phyloP scores from a whole-genome alignment of 1,140 invertebrate genomes.

The Harlomillsia oculata region DNA sequence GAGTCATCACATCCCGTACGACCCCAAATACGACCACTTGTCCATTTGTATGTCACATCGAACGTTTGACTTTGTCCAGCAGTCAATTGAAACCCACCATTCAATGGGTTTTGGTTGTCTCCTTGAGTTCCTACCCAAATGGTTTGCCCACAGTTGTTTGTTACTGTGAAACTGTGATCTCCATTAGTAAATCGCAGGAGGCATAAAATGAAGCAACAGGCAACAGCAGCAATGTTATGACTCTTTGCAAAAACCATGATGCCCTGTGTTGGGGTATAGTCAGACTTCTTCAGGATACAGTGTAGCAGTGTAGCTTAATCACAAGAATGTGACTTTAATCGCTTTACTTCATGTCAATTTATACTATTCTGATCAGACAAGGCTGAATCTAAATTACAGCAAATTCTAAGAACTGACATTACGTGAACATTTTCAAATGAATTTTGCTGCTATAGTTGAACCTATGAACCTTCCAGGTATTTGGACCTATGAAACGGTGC shows the following conservation, averaged over 20 bases:
- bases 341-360: no score
- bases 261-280: background rate
- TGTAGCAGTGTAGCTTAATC: no score
- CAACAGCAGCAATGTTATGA: no score
- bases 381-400: no score
- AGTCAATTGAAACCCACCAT: constrained; percentile 14
- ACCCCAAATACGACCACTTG: constrained; percentile 37
- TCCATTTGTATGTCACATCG: constrained; percentile 26
- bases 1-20: constrained; percentile 34
- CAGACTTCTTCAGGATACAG: background rate
- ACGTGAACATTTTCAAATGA: background rate
- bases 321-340: no score
- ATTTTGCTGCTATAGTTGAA: no score
- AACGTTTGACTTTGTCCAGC: constrained; percentile 15
- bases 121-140: constrained; percentile 31
- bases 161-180: constrained; percentile 31
- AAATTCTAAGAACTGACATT: no score
- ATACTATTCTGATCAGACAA: no score
- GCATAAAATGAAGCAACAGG: background rate
- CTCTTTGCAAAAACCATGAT: no score
- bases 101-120: constrained; percentile 8
- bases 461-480: no score
- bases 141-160: constrained; percentile 16
- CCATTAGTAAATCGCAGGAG: background rate
- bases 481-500: no score